phyloP scores from a whole-genome alignment of 2,888 invertebrate species.

The Venustoraphidia nigricollis region DNA sequence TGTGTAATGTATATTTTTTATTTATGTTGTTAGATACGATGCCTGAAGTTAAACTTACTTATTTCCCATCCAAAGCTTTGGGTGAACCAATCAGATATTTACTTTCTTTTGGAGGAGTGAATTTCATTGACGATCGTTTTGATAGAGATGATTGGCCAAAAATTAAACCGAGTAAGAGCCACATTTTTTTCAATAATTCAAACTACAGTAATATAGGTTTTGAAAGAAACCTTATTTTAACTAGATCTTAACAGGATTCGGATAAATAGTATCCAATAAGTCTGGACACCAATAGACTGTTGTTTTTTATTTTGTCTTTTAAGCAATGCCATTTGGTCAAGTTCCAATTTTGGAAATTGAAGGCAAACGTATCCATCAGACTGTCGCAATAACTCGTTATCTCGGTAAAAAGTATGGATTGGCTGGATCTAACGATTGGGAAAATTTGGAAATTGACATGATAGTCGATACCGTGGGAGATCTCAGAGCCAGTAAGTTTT shows the following conservation, averaged over 20 bases:
- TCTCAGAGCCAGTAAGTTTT: slow-evolving; percentile 37
- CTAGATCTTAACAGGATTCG: too few species aligned
- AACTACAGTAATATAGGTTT: too few species aligned
- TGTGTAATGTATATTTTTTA: too few species aligned
- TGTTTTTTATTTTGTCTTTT: too few species aligned
- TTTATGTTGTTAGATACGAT: too few species aligned
- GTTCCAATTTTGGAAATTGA: slow-evolving; percentile 45
- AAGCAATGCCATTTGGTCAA: slow-evolving; percentile 47
- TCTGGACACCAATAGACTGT: too few species aligned
- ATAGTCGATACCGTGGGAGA: slow-evolving; percentile 44
- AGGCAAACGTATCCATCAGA: slow-evolving; percentile 43
- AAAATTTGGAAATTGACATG: slow-evolving; percentile 44
- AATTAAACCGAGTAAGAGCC: slow-evolving; percentile 34
- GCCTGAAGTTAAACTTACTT: slow-evolving; percentile 31
- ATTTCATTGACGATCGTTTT: slow-evolving; percentile 44
- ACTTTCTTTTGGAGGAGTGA: slow-evolving; percentile 40
- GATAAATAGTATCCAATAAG: too few species aligned
- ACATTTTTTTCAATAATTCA: too few species aligned
- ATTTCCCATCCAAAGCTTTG: slow-evolving; percentile 44
- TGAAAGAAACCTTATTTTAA: too few species aligned
- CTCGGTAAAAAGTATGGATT: slow-evolving; percentile 43
- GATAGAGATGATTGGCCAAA: slow-evolving; percentile 37
- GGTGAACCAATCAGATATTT: slow-evolving; percentile 47
- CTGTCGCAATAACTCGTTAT: slow-evolving; percentile 41
- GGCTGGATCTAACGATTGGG: slow-evolving; percentile 37